Conservation (phyloP, 2,888 invertebrate species). For the Malthinus seriepunctatus region DNA sequence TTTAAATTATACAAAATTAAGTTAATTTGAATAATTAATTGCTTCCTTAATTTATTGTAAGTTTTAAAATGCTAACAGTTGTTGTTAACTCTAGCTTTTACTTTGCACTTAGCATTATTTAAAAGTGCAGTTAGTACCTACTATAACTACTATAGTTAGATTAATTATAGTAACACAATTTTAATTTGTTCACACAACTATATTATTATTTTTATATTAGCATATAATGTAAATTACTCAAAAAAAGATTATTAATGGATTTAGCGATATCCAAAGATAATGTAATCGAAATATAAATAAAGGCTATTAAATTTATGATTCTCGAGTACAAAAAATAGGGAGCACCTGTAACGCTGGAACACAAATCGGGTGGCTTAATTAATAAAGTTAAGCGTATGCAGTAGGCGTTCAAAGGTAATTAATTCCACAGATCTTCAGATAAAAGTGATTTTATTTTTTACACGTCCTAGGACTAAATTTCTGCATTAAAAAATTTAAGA, state of each 20-base stretch:
- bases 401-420: conserved; percentile 34
- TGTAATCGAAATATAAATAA: conserved; percentile 18
- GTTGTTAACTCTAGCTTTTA: neutral
- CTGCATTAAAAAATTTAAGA: conserved; percentile 26
- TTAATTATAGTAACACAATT: conserved; percentile 14
- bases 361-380: conserved; percentile 29
- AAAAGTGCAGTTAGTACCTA: too few species aligned
- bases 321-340: conserved; percentile 10
- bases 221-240: conserved; percentile 21
- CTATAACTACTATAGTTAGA: neutral
- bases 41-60: too few species aligned
- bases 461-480: conserved; percentile 26
- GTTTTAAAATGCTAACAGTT: too few species aligned
- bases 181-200: conserved; percentile 19
- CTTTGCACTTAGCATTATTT: conserved; percentile 10
- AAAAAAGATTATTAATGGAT: conserved; percentile 16
- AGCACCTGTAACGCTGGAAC: conserved; percentile 28
- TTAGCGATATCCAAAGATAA: conserved; percentile 20
- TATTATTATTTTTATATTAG: conserved; percentile 15
- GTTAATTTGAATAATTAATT: too few species aligned
- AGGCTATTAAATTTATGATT: conserved; percentile 18
- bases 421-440: conserved; percentile 35
- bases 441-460: conserved; percentile 32
- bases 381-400: conserved; percentile 32
- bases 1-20: too few species aligned